Conservation (phyloP, 2,888 invertebrate species). For the Micoletzkya japonica region DNA sequence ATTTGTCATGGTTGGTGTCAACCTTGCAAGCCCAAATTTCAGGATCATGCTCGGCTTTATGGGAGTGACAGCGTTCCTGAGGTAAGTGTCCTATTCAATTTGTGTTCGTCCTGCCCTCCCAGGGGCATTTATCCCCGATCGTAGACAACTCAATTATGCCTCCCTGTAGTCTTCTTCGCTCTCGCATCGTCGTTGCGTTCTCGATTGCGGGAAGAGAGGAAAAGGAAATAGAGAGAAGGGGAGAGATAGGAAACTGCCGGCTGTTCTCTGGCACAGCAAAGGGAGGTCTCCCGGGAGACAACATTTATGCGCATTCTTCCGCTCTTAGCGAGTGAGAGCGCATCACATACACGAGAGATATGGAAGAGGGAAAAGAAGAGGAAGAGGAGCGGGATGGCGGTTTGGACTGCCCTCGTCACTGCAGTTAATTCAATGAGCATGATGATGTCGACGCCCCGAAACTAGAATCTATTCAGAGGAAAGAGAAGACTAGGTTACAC, state of each 20-base stretch:
- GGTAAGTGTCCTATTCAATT: constrained; percentile 33
- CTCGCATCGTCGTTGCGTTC: background rate
- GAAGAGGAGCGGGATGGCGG: background rate
- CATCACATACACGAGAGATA: too few species aligned
- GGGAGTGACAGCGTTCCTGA: constrained; percentile 57
- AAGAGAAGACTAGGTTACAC: too few species aligned
- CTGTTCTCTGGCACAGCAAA: background rate
- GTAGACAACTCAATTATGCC: too few species aligned
- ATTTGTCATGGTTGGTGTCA: background rate
- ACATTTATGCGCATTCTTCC: too few species aligned
- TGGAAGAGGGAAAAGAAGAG: background rate
- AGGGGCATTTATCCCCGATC: background rate
- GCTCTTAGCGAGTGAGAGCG: too few species aligned
- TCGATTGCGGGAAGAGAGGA: background rate
- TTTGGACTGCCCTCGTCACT: background rate
- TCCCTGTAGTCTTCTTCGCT: too few species aligned
- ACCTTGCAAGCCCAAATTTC: constrained; percentile 21
- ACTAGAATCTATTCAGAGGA: too few species aligned
- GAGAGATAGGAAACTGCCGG: background rate
- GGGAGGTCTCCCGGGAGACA: background rate
- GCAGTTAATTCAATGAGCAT: background rate
- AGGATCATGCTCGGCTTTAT: constrained; percentile 62
- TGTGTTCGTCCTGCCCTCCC: background rate
- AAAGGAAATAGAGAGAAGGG: background rate
- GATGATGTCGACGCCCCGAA: too few species aligned